A percentile compares a stretch with the other conserved stretches of the same genome.
Evolutionary conservation across 2,797 vertebrate genomes (phyloP).

Genomic region (Acipenser transmontanus): DNA sequence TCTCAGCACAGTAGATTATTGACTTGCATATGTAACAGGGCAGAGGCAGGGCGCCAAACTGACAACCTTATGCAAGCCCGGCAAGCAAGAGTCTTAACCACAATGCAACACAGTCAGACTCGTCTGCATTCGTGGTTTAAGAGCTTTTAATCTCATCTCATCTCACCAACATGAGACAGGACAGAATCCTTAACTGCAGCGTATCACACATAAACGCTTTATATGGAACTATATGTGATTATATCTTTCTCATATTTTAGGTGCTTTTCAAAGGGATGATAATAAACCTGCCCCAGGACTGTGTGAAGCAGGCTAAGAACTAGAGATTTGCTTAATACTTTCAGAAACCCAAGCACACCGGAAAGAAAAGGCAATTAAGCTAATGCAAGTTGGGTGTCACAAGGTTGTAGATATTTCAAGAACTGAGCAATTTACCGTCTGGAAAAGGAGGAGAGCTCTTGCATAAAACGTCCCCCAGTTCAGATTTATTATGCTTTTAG

Average conservation of each 20-base stretch:
- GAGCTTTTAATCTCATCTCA: no score
- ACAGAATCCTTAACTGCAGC: no score
- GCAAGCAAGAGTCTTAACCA: no score
- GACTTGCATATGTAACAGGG: no score
- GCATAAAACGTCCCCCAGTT: conserved; percentile 79
- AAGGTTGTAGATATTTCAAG: conserved; percentile 97
- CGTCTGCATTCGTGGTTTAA: no score
- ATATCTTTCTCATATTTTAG: conserved; percentile 23
- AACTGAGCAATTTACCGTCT: conserved; percentile 88
- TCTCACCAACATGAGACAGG: no score
- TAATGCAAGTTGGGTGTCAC: conserved; percentile 87
- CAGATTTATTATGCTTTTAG: conserved; percentile 99
- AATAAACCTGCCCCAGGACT: conserved; percentile 26
- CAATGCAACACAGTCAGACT: no score
- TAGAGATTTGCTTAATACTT: conserved; percentile 24
- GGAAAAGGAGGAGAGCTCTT: conserved; percentile 76
- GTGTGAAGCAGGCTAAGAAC: conserved; percentile 28
- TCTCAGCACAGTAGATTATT: no score
- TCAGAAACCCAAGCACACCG: conserved; percentile 31
- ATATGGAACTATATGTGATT: conserved; percentile 15
- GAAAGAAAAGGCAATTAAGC: conserved; percentile 84
- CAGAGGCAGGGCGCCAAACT: no score
- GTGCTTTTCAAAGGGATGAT: conserved; percentile 27
- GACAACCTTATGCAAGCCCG: no score
- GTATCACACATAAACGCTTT: no score